A percentile compares a stretch with the other conserved stretches of the same genome.
Conservation (phyloP, 2,888 invertebrate species). For the Ferdinandea cuprea region DNA sequence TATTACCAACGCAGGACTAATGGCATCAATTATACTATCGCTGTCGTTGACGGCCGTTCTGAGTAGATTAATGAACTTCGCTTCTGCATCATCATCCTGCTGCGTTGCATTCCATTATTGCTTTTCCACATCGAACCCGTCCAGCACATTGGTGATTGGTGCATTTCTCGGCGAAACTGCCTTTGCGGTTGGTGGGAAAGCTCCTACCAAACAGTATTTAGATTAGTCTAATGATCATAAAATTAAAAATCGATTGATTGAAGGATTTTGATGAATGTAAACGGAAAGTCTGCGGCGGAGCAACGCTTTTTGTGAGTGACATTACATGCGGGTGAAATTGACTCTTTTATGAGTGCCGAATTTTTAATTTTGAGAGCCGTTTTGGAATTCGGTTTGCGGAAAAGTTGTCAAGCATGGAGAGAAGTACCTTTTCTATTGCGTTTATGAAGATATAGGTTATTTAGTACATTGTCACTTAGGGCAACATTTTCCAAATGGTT, state of each 20-base stretch:
- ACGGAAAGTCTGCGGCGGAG: neutral
- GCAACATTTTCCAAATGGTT: too few relatives aligned
- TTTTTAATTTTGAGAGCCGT: too few relatives aligned
- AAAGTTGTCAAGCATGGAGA: too few relatives aligned
- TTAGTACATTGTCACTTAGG: too few relatives aligned
- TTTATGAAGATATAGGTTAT: too few relatives aligned
- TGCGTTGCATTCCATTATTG: conserved; percentile 49
- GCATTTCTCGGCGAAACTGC: neutral
- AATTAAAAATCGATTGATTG: conserved; percentile 50
- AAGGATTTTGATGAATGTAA: neutral
- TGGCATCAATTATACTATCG: conserved; percentile 40
- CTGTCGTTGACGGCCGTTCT: conserved; percentile 45
- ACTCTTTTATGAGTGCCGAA: too few relatives aligned
- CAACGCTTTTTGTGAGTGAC: too few relatives aligned
- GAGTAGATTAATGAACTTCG: conserved; percentile 56
- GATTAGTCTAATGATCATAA: conserved; percentile 36
- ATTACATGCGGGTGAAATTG: too few relatives aligned
- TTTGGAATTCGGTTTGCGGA: too few relatives aligned
- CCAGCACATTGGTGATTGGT: neutral
- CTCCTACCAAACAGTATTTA: conserved; percentile 15
- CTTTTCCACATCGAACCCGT: conserved; percentile 38
- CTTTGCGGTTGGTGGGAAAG: neutral
- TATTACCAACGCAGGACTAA: conserved; percentile 28
- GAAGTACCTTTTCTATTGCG: too few relatives aligned
- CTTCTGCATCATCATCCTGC: conserved; percentile 36